These are phyloP conservation scores for Cheumatopsyche charites DNA, from an alignment of 1,140 invertebrate genomes.

Conservation along the genomic window DNA sequence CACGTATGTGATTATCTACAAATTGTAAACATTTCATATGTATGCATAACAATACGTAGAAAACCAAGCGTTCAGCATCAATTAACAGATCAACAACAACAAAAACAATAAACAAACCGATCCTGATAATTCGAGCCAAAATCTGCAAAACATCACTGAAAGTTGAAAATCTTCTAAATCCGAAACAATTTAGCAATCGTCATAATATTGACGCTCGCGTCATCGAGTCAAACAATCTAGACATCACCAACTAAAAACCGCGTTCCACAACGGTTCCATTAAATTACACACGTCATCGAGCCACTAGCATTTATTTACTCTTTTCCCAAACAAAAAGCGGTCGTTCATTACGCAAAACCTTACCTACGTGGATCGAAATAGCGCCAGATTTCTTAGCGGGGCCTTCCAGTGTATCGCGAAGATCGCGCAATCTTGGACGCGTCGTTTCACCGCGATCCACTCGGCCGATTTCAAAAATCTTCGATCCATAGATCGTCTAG, in stretches of 20 bases:
- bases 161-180: too few species aligned
- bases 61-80: too few species aligned
- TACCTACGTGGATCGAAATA: slow-evolving; percentile 26
- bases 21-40: too few species aligned
- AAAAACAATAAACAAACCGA: too few species aligned
- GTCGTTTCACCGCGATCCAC: neutral
- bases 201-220: neutral
- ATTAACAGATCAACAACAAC: too few species aligned
- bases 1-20: too few species aligned
- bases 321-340: neutral
- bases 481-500: too few species aligned
- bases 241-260: neutral
- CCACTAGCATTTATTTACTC: slow-evolving; percentile 19
- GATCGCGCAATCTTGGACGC: slow-evolving; percentile 27
- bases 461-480: neutral
- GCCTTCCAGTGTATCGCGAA: slow-evolving; percentile 28
- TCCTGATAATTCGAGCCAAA: too few species aligned
- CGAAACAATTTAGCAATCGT: too few species aligned
- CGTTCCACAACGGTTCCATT: neutral
- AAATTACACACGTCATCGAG: slow-evolving; percentile 10
- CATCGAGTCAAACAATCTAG: neutral
- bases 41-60: too few species aligned
- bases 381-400: neutral
- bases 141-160: too few species aligned
- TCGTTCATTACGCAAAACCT: slow-evolving; percentile 33